Evolutionary conservation across 2,797 vertebrate genomes (phyloP).

Genomic region (Rhinogobio ventralis): DNA sequence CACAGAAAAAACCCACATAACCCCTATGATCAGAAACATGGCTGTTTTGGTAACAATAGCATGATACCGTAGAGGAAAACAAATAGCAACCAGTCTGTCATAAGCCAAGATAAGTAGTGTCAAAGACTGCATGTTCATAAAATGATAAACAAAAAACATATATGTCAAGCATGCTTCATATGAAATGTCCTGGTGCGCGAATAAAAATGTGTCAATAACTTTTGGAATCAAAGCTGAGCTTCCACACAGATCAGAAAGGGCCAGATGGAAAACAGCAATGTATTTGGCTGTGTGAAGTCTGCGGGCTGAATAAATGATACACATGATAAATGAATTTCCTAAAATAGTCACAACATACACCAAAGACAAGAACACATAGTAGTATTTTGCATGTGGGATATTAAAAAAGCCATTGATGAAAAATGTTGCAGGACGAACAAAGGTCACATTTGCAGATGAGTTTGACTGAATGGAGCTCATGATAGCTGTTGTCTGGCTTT

Average conservation of each 20-base stretch:
- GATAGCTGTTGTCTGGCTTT: too few species aligned
- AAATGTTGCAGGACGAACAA: conserved; percentile 11
- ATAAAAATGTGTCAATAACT: conserved; percentile 49
- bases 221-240: conserved; percentile 61
- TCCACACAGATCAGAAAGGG: conserved; percentile 44
- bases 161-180: conserved; percentile 53
- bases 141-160: conserved; percentile 57
- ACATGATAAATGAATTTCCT: conserved; percentile 59
- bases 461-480: not conserved
- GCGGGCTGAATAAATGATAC: conserved; percentile 31
- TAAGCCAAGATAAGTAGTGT: conserved; percentile 40
- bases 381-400: conserved; percentile 45
- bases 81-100: too few species aligned
- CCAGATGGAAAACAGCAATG: conserved; percentile 49
- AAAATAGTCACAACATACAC: conserved; percentile 54
- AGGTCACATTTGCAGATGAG: not conserved
- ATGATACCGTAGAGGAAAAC: too few species aligned
- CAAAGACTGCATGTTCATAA: conserved; percentile 44
- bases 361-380: conserved; percentile 44
- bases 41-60: too few species aligned
- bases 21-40: too few species aligned
- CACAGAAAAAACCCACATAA: too few species aligned
- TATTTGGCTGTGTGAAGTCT: conserved; percentile 60
- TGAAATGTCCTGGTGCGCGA: conserved; percentile 46
- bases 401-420: conserved; percentile 50